phyloP scores from a whole-genome alignment of 2,113 vertebrate species.

The Blennius ocellaris region DNA sequence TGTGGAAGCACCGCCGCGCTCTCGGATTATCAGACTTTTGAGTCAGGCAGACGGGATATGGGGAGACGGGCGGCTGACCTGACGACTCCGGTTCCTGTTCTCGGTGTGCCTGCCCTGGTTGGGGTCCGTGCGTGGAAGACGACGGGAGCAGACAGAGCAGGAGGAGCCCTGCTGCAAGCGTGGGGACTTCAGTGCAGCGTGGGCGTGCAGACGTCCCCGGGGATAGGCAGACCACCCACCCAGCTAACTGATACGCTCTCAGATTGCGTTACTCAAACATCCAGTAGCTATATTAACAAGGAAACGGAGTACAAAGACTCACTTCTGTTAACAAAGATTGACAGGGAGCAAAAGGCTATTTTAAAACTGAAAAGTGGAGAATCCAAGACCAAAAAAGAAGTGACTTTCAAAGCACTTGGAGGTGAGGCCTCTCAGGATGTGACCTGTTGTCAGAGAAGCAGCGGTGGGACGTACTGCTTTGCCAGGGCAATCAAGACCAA shows the following conservation, averaged over 20 bases:
- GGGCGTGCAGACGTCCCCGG: constrained; percentile 82
- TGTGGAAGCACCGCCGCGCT: constrained; percentile 46
- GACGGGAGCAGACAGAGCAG: constrained; percentile 56
- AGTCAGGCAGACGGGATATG: constrained; percentile 67
- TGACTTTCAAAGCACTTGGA: constrained; percentile 79
- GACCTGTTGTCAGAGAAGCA: constrained; percentile 53
- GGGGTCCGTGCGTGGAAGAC: constrained; percentile 78
- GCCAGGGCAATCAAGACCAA: constrained; percentile 74
- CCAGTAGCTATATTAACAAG: constrained; percentile 55
- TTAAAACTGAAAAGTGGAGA: constrained; percentile 77
- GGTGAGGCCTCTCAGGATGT: constrained; percentile 66
- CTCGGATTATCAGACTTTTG: constrained; percentile 46
- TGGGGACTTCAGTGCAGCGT: constrained; percentile 79
- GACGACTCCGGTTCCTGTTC: constrained; percentile 80
- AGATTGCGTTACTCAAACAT: constrained; percentile 48
- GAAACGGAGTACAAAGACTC: constrained; percentile 53
- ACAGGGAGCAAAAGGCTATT: constrained; percentile 73
- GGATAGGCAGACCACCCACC: constrained; percentile 62
- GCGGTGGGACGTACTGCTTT: constrained; percentile 60
- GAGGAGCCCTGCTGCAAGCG: constrained; percentile 65
- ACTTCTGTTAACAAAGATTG: constrained; percentile 54
- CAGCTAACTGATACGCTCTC: constrained; percentile 50
- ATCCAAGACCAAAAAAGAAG: constrained; percentile 80
- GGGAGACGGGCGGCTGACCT: constrained; percentile 82
- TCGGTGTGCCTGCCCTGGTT: constrained; percentile 80